Conservation (phyloP, 1,140 invertebrate genomes). For the Drosophila sp. region DNA sequence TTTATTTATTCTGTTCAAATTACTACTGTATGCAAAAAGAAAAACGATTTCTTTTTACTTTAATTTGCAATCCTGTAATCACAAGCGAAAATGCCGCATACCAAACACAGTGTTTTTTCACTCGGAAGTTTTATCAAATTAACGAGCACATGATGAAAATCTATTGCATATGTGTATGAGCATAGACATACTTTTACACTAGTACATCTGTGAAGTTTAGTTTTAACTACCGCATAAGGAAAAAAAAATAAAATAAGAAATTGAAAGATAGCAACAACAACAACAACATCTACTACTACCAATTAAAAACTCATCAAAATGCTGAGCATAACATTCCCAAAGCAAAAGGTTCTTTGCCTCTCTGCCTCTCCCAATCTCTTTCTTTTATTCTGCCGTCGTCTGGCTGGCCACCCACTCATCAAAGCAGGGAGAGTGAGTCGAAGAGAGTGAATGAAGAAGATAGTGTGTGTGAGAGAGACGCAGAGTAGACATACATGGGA, state of each 20-base stretch:
- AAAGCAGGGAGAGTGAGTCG: not conserved
- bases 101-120: not conserved
- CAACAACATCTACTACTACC: constrained; percentile 34
- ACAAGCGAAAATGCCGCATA: not conserved
- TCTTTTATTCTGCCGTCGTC: not conserved
- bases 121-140: not conserved
- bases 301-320: constrained; percentile 57
- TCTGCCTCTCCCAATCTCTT: not conserved
- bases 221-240: constrained; percentile 21
- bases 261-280: constrained; percentile 4
- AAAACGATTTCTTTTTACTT: no score
- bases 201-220: not conserved
- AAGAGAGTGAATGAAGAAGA: no score
- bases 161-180: not conserved
- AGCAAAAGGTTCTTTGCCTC: constrained; percentile 4
- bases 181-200: not conserved
- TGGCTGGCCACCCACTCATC: constrained; percentile 21
- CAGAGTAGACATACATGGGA: not conserved
- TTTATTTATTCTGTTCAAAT: no score
- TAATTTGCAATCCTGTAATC: no score
- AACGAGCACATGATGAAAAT: constrained; percentile 4
- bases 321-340: constrained; percentile 27
- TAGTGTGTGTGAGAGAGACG: not conserved
- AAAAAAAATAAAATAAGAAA: not conserved
- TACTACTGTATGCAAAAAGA: no score